Percentiles rank a stretch among this genome's conserved stretches.
Conservation (phyloP, 2,888 invertebrate genomes). For the Papilio gigon region DNA sequence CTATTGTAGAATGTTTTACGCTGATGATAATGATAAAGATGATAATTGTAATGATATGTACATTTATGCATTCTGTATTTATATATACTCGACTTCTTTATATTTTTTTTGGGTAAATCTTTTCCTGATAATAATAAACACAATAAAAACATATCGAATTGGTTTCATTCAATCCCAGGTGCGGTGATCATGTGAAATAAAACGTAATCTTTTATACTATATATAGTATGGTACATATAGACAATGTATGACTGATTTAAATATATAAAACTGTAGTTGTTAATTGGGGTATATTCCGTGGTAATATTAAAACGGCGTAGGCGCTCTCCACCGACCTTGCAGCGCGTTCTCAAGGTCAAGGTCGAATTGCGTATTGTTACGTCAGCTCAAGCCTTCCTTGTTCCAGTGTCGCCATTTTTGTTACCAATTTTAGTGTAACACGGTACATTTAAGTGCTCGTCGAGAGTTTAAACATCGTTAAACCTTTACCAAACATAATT, state of each 20-base stretch:
- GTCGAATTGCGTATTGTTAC: constrained; percentile 39
- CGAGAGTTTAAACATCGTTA: not conserved
- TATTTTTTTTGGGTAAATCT: too few relatives aligned
- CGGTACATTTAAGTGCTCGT: not conserved
- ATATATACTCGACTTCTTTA: too few relatives aligned
- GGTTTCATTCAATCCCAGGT: too few relatives aligned
- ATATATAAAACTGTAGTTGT: not conserved
- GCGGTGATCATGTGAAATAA: too few relatives aligned
- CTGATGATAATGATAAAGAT: too few relatives aligned
- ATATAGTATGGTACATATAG: too few relatives aligned
- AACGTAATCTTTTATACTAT: too few relatives aligned
- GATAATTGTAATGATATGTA: too few relatives aligned
- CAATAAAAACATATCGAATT: too few relatives aligned
- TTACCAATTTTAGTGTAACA: constrained; percentile 16
- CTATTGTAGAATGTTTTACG: too few relatives aligned
- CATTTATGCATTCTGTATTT: too few relatives aligned
- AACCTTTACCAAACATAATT: not conserved
- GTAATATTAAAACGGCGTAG: constrained; percentile 17
- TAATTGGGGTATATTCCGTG: constrained; percentile 27
- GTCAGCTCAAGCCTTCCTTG: constrained; percentile 36
- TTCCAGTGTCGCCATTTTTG: constrained; percentile 29
- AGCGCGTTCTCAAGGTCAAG: constrained; percentile 34
- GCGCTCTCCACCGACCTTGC: constrained; percentile 28
- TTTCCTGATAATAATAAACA: too few relatives aligned
- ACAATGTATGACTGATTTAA: not conserved